phyloP scores from a whole-genome alignment of 2,113 vertebrate species.

The Trichomycterus rosablanca region DNA sequence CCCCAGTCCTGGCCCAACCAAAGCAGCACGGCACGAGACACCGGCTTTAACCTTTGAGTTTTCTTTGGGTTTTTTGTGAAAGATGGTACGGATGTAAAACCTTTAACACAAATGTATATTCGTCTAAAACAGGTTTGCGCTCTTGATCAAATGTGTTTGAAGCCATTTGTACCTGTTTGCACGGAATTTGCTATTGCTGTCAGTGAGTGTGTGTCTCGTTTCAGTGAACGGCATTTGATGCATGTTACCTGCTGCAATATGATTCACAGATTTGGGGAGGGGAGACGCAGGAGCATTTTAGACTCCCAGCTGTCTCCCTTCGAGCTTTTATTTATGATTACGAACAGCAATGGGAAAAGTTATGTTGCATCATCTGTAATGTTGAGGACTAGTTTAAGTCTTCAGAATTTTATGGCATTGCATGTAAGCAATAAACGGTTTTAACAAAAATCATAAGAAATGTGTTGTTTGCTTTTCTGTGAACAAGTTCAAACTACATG shows the following conservation, averaged over 20 bases:
- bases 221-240: slow-evolving; percentile 64
- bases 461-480: slow-evolving; percentile 6
- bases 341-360: slow-evolving; percentile 29
- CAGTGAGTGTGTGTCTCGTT: slow-evolving; percentile 44
- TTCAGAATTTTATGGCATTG: slow-evolving; percentile 68
- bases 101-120: slow-evolving; percentile 32
- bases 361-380: slow-evolving; percentile 73
- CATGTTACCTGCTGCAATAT: slow-evolving; percentile 65
- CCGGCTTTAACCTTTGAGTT: slow-evolving; percentile 28
- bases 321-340: slow-evolving; percentile 68
- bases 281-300: slow-evolving; percentile 38
- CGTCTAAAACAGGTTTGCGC: slow-evolving; percentile 45
- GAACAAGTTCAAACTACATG: too few relatives aligned
- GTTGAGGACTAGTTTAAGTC: slow-evolving; percentile 53
- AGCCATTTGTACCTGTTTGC: slow-evolving; percentile 66
- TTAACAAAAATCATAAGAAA: slow-evolving; percentile 69
- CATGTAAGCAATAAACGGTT: slow-evolving; percentile 80
- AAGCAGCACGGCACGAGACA: slow-evolving; percentile 57
- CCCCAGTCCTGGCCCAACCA: slow-evolving; percentile 52
- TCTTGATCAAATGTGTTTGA: slow-evolving; percentile 53
- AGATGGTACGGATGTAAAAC: slow-evolving; percentile 48
- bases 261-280: slow-evolving; percentile 49
- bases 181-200: slow-evolving; percentile 45
- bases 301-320: slow-evolving; percentile 47
- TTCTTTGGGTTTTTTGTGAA: slow-evolving; percentile 41